Evolutionary conservation across 2,113 vertebrate genomes (phyloP).

Genomic region (Gobio gobio): DNA sequence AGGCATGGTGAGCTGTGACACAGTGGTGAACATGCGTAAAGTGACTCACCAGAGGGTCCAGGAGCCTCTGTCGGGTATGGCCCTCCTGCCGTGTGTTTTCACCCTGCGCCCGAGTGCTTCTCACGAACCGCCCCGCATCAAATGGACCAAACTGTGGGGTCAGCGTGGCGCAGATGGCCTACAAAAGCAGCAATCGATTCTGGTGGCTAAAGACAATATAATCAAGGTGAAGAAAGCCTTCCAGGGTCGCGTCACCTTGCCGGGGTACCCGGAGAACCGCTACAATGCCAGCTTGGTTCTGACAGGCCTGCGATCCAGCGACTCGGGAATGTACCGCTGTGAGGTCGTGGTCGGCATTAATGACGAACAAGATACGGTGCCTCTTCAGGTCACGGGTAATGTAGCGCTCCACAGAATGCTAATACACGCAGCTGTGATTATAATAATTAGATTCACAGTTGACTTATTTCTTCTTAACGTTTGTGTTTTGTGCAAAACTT

Average conservation of each 20-base stretch:
- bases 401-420: conserved; percentile 43
- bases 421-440: neutral
- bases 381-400: conserved; percentile 90
- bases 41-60: conserved; percentile 79
- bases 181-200: conserved; percentile 84
- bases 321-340: conserved; percentile 92
- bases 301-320: conserved; percentile 83
- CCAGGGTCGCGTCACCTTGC: conserved; percentile 86
- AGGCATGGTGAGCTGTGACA: conserved; percentile 76
- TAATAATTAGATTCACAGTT: conserved; percentile 7
- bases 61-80: conserved; percentile 84
- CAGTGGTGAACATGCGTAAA: conserved; percentile 86
- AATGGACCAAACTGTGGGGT: conserved; percentile 94
- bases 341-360: conserved; percentile 92
- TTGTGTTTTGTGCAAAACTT: neutral
- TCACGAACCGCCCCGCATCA: conserved; percentile 85
- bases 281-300: conserved; percentile 87
- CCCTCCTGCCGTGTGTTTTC: conserved; percentile 89
- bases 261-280: conserved; percentile 81
- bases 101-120: conserved; percentile 73
- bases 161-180: conserved; percentile 77
- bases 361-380: conserved; percentile 92
- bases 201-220: conserved; percentile 92
- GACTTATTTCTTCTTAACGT: neutral
- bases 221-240: conserved; percentile 91